Evolutionary conservation across 2,113 vertebrate genomes (phyloP), one percentile per base, ranked within the genome.

Genomic region (Triplophysa dalaica): DNA sequence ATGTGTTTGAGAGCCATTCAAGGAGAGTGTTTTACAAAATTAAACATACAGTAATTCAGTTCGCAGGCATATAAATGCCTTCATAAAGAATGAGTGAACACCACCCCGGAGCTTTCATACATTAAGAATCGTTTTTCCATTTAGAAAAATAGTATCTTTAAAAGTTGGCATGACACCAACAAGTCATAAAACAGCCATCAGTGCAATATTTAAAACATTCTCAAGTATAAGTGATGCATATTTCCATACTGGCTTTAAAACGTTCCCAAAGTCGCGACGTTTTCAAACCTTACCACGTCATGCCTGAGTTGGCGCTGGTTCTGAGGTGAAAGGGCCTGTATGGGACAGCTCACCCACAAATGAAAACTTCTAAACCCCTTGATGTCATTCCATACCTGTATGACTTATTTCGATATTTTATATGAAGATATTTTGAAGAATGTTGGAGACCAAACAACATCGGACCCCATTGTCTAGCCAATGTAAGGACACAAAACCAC

Each of bases 181-280:
- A 85, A 80, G 83, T 84, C 56, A 81, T 70, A 86, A 73, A 91
- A 90, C 85, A 90, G 87, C 83, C 86, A 90, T 91, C 93, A 93
- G 93, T 94, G 94, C 92, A 94, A 93, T 91, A 89, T 88, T 88
- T 26, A 63, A 86, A 79, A 85, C 88, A 86, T 81, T 82, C 89
- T 91, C 77, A 86, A 86, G 87, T 92, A 90, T 87, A 86, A 90
- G 75, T 62, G 70, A 84, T 38, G 79, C 86, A 7, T 80, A 84
- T 88, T 85, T 79, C 80, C 19, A 79, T 33, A 79, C 80, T 81
- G 83, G 79, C 79, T 81, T 79, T 72, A 61, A 85, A 85, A 72
- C 72, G 43, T 80, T 72, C 62, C 22, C 58, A 52, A 75, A 48
- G 73, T 70, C 67, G 75, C 50, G 52, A 77, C 21, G 38, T 26